Percentiles rank a stretch among this genome's conserved stretches.
These are phyloP conservation scores for Xiphydria camelus DNA, from an alignment of 2,888 invertebrate genomes.

Conservation along the genomic window DNA sequence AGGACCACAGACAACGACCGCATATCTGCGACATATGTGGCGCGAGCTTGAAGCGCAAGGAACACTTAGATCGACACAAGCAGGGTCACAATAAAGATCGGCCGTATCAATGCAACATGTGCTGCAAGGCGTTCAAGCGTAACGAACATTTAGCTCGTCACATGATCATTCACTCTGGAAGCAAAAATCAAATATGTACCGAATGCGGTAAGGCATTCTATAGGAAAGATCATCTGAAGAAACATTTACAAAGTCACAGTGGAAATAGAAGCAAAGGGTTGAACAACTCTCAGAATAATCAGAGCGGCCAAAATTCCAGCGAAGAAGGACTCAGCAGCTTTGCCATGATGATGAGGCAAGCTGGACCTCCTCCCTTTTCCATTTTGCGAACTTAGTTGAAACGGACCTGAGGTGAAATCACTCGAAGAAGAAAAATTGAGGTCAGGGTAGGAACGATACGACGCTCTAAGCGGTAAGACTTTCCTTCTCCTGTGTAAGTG, in stretches of 20 bases:
- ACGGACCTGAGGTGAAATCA: no score
- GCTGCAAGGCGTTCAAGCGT: slow-evolving; percentile 79
- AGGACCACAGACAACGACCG: slow-evolving; percentile 78
- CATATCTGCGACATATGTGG: slow-evolving; percentile 80
- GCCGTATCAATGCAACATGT: slow-evolving; percentile 78
- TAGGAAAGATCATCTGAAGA: slow-evolving; percentile 79
- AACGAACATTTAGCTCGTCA: slow-evolving; percentile 83
- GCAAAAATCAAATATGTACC: slow-evolving; percentile 78
- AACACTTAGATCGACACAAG: slow-evolving; percentile 78
- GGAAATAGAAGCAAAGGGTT: slow-evolving; percentile 68
- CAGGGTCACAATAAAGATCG: slow-evolving; percentile 80
- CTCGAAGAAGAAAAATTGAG: no score
- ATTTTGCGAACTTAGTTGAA: slow-evolving; percentile 46
- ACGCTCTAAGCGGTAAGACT: no score
- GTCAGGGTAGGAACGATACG: no score
- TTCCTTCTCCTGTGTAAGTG: no score
- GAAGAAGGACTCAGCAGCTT: slow-evolving; percentile 47
- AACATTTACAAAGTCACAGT: slow-evolving; percentile 78
- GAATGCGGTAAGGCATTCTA: slow-evolving; percentile 80
- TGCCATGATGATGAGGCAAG: slow-evolving; percentile 51
- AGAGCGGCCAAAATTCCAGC: slow-evolving; percentile 44
- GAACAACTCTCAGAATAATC: slow-evolving; percentile 27
- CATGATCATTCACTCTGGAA: slow-evolving; percentile 81
- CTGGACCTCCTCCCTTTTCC: slow-evolving; percentile 51
- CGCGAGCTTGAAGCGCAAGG: slow-evolving; percentile 76